A percentile compares a stretch with the other conserved stretches of the same genome.
These are phyloP conservation scores for Gallinago media DNA, from an alignment of 2,113 vertebrate species.

Conservation along the genomic window DNA sequence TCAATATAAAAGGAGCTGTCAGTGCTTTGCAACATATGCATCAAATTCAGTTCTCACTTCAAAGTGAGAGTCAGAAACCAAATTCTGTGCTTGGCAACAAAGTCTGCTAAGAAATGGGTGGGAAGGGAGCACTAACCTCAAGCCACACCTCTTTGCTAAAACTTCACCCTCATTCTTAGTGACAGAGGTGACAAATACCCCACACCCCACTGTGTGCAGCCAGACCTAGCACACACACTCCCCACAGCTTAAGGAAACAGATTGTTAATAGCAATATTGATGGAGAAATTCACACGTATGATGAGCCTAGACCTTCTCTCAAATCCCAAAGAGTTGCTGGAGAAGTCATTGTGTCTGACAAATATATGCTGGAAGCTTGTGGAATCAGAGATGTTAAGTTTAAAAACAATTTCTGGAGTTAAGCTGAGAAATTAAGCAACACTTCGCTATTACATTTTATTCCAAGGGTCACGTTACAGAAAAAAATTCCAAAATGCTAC, in stretches of 20 bases:
- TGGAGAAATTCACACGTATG: accelerated
- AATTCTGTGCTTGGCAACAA: not conserved
- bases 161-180: not conserved
- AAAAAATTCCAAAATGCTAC: not conserved
- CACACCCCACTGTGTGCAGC: not conserved
- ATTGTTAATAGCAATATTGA: not conserved
- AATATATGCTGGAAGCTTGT: not conserved
- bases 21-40: not conserved
- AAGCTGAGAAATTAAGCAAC: not conserved
- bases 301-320: not conserved
- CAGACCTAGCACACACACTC: not conserved
- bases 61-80: not conserved
- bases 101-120: not conserved
- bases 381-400: not conserved
- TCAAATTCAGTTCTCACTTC: not conserved
- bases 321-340: not conserved
- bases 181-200: not conserved
- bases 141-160: not conserved
- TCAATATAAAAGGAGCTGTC: not conserved
- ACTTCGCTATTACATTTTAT: not conserved
- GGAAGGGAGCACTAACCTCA: not conserved
- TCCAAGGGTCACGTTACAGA: not conserved
- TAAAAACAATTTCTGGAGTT: not conserved
- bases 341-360: not conserved
- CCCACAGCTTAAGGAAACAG: not conserved